These are phyloP conservation scores for Streblospio benedicti DNA, from an alignment of 1,140 invertebrate genomes.

Conservation along the genomic window DNA sequence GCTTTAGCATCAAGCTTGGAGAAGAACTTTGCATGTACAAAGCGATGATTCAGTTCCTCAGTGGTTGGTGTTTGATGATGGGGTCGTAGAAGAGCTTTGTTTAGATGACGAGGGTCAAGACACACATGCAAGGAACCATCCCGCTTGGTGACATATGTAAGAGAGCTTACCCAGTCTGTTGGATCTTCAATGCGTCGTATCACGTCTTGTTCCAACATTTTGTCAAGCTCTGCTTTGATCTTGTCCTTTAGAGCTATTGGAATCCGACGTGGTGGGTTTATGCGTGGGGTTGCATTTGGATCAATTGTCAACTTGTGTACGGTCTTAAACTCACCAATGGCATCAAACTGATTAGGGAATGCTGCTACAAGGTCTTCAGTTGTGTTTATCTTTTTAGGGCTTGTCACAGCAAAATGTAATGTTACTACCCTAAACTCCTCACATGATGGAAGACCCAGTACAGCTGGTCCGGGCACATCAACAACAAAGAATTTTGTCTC, in stretches of 20 bases:
- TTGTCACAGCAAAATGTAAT: no score
- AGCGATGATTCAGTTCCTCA: not conserved
- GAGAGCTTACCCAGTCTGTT: constrained; percentile 1
- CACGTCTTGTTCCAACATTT: not conserved
- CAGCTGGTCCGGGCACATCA: no score
- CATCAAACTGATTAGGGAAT: no score
- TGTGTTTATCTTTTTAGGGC: no score
- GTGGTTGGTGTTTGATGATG: not conserved
- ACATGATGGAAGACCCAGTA: no score
- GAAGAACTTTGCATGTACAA: constrained; percentile 12
- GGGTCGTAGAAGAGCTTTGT: not conserved
- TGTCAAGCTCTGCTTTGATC: not conserved
- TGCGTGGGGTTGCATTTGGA: not conserved
- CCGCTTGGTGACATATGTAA: not conserved
- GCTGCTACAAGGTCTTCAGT: no score
- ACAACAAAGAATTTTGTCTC: not conserved
- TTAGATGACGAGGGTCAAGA: constrained; percentile 4
- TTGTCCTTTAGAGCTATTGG: not conserved
- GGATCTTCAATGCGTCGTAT: not conserved
- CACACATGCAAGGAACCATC: not conserved
- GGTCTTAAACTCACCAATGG: no score
- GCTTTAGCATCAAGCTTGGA: constrained; percentile 29
- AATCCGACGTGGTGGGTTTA: not conserved
- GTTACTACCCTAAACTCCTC: no score
- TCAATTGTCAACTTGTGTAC: no score